Conservation (phyloP, 2,797 vertebrate species). For the Menidia menidia region DNA sequence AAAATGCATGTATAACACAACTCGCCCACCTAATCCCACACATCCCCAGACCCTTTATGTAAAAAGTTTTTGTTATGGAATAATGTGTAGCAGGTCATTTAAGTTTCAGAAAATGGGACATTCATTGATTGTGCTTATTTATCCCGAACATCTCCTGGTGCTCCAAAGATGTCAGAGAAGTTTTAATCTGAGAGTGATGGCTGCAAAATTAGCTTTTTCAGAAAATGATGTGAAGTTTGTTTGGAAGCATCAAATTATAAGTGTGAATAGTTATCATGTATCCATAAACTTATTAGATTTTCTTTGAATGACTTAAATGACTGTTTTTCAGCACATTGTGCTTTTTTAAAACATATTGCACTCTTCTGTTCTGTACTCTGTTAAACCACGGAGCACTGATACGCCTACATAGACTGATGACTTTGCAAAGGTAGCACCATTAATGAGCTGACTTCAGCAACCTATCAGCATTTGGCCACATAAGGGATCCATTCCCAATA, state of each 20-base stretch:
- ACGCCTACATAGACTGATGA: slow-evolving; percentile 50
- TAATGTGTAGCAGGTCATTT: background rate
- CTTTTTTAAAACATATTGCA: slow-evolving; percentile 3
- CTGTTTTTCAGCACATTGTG: slow-evolving; percentile 7
- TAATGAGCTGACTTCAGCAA: slow-evolving; percentile 75
- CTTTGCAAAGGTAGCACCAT: slow-evolving; percentile 55
- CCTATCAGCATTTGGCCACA: slow-evolving; percentile 60
- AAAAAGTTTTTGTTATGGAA: background rate
- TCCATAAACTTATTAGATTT: background rate
- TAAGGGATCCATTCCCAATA: slow-evolving; percentile 52
- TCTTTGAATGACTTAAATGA: background rate
- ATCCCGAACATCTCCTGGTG: too few relatives aligned
- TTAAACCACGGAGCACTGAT: slow-evolving; percentile 30
- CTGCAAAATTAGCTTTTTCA: too few relatives aligned
- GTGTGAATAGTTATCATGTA: background rate
- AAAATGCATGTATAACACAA: slow-evolving; percentile 4
- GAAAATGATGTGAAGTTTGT: background rate
- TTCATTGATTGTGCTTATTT: too few relatives aligned
- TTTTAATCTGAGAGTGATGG: too few relatives aligned
- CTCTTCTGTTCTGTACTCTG: slow-evolving; percentile 11
- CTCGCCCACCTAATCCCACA: background rate
- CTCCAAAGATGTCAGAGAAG: too few relatives aligned
- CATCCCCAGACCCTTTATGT: background rate
- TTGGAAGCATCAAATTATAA: background rate
- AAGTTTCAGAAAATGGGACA: too few relatives aligned